Base-by-base conservation (phyloP, 2,797 vertebrate genomes). In the Sebastes paucispinis region DNA sequence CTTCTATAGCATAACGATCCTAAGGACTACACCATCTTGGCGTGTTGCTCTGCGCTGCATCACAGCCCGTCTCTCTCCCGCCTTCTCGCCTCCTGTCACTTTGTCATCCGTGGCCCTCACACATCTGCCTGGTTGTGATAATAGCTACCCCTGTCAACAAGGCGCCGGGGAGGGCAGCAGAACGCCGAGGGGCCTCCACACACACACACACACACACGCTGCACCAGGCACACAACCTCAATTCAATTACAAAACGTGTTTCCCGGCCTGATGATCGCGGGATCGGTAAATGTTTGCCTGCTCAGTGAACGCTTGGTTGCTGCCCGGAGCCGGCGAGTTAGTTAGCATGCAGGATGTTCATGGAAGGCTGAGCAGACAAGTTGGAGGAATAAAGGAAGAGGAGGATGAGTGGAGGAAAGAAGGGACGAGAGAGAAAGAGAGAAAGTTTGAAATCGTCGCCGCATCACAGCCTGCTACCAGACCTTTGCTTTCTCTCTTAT, bases 61-160 rank as follows among this genome's bases (percentile, higher is more conserved):
- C 16, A 52, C 65, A 14, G 69, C 47, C 60, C 16, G 16, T 31
- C 59, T 6, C 6, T 54, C 71, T 31, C 43, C 73, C 34, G 63
- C 59, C 80, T 73, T 54, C 81, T 73, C 18, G 8, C 62, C 73
- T 5, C 59, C 81, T 77, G 86, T 87, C 89, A 80, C 69, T 75
- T 80, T 81, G 78, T 84, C 84, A 87, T 84, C 73, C 31, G 69
- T 80, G 58, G 73, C 84, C 75, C 81, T 86, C 86, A 81, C 80
- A 87, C 82, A 85, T 88, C 89, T 93, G 89, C 82, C 79, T 81
- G 89, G 29, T 79, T 73, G 88, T 75, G 91, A 89, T 93, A 93
- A 93, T 91, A 81, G 86, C 84, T 79, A 73, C 82, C n/a, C 77
- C 84, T 88, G 83, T 94, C 89, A 93, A 91, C 84, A 89, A 80